Conservation (phyloP, 2,113 vertebrate genomes). For the Oriolus oriolus region DNA sequence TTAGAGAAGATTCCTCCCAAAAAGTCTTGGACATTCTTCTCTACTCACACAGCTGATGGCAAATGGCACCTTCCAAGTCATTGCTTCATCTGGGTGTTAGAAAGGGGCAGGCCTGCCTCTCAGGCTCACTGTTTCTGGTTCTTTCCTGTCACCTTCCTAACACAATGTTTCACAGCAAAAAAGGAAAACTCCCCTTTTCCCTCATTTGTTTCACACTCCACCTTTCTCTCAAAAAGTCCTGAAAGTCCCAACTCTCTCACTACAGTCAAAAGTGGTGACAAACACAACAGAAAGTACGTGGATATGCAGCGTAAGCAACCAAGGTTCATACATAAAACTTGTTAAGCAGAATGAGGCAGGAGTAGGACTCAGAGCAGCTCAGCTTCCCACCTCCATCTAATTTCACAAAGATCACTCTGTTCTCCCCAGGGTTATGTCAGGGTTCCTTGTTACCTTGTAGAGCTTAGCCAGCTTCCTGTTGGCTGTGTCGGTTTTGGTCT, state of each 20-base stretch:
- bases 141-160: neutral
- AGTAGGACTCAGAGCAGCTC: neutral
- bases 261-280: neutral
- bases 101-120: neutral
- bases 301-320: neutral
- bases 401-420: neutral
- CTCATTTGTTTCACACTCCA: neutral
- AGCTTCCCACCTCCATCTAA: neutral
- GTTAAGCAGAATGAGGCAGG: neutral
- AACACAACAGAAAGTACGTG: neutral
- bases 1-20: neutral
- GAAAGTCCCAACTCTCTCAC: neutral
- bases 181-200: neutral
- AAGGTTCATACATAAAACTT: neutral
- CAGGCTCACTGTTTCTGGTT: neutral
- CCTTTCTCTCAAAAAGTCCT: neutral
- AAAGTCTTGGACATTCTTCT: neutral
- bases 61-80: neutral
- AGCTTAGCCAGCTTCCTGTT: constrained; percentile 93
- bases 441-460: constrained; percentile 82
- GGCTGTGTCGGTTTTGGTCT: constrained; percentile 78
- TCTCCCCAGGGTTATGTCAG: neutral
- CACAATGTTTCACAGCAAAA: neutral
- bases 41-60: neutral
- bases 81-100: neutral